Conservation (phyloP, 2,797 vertebrate genomes). For the Enteromius thamalakanensis region DNA sequence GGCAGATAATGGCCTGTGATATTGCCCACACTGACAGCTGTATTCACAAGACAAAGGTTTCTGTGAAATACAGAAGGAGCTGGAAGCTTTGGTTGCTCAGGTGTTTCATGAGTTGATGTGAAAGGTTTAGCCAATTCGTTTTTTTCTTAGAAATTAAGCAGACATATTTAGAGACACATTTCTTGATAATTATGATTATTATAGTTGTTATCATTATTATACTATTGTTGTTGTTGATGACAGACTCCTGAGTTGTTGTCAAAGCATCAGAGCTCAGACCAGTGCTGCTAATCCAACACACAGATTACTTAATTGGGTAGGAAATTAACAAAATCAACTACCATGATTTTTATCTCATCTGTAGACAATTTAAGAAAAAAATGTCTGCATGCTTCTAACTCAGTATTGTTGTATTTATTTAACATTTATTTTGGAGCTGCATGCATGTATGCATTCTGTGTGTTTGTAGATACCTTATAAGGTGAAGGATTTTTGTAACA, state of each 20-base stretch:
- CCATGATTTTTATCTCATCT: not conserved
- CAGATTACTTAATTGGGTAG: not conserved
- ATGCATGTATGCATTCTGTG: not conserved
- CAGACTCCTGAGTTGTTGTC: not conserved
- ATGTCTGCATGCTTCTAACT: not conserved
- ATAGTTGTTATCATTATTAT: not conserved
- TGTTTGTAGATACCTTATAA: not conserved
- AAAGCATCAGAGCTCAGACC: not conserved
- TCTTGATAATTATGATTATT: not conserved
- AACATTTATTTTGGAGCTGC: no score
- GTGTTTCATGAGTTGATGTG: not conserved
- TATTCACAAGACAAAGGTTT: constrained; percentile 74
- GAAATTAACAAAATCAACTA: not conserved
- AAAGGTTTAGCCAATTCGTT: not conserved
- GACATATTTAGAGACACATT: not conserved
- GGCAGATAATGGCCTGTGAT: constrained; percentile 82
- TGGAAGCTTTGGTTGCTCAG: constrained; percentile 38
- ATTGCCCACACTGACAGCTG: constrained; percentile 80
- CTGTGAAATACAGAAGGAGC: constrained; percentile 61
- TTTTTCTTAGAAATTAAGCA: not conserved
- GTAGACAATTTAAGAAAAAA: not conserved
- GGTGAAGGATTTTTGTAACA: not conserved
- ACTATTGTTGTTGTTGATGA: not conserved
- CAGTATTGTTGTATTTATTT: not conserved
- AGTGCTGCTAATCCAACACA: not conserved